phyloP scores from a whole-genome alignment of 2,797 vertebrate species.

The Chromis chromis region DNA sequence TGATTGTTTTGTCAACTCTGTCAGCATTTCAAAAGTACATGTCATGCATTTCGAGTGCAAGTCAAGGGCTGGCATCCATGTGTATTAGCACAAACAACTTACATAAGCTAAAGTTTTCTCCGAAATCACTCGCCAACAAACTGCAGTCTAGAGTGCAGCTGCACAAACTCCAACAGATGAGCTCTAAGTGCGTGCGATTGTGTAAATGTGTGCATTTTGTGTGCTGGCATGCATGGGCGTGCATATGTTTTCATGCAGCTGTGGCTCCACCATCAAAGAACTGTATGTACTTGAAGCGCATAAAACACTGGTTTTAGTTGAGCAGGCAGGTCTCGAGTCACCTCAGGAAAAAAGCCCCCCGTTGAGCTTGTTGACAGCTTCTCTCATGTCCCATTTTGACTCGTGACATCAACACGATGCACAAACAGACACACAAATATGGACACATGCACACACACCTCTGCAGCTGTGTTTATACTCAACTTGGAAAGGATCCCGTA shows the following conservation, averaged over 20 bases:
- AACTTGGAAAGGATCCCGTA: slow-evolving; percentile 33
- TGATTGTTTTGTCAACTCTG: slow-evolving; percentile 13
- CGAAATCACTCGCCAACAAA: slow-evolving; percentile 17
- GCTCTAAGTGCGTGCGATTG: neutral
- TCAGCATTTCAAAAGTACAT: neutral
- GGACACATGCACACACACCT: slow-evolving; percentile 9
- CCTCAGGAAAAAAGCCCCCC: slow-evolving; percentile 19
- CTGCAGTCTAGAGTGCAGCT: slow-evolving; percentile 35
- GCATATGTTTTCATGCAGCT: slow-evolving; percentile 62
- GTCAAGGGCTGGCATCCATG: neutral
- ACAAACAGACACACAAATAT: slow-evolving; percentile 24
- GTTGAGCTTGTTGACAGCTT: slow-evolving; percentile 44
- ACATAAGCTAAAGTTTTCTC: slow-evolving; percentile 13
- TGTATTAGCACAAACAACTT: slow-evolving; percentile 11
- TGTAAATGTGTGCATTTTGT: slow-evolving; percentile 1
- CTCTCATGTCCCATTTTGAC: slow-evolving; percentile 51
- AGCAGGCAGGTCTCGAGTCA: slow-evolving; percentile 42
- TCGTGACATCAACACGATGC: slow-evolving; percentile 35
- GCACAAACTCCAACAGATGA: slow-evolving; percentile 32
- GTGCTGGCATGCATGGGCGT: slow-evolving; percentile 18
- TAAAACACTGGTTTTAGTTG: slow-evolving; percentile 46
- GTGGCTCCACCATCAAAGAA: slow-evolving; percentile 57
- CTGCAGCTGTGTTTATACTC: slow-evolving; percentile 40
- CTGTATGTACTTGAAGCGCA: slow-evolving; percentile 24
- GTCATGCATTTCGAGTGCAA: slow-evolving; percentile 13